Evolutionary conservation across 2,888 invertebrate genomes (phyloP).

Genomic region (Mythimna pallens): DNA sequence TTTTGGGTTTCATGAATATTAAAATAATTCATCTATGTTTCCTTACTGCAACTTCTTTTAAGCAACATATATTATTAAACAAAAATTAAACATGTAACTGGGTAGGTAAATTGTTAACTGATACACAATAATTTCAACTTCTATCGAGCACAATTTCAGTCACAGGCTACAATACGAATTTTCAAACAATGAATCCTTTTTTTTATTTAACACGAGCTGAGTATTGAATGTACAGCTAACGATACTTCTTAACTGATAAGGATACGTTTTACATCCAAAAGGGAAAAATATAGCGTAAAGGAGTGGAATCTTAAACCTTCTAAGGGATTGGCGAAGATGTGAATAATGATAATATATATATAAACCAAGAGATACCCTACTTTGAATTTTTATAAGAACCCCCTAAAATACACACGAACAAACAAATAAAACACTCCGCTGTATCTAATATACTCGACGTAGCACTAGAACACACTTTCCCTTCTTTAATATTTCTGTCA

Average conservation of each 20-base stretch:
- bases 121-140: background rate
- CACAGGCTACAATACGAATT: background rate
- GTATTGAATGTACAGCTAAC: background rate
- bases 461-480: slow-evolving; percentile 6
- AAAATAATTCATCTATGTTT: background rate
- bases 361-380: background rate
- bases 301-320: background rate
- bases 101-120: background rate
- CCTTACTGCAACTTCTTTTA: background rate
- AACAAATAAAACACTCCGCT: slow-evolving; percentile 34
- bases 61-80: background rate
- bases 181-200: background rate
- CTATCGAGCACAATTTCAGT: background rate
- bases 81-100: background rate
- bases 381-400: slow-evolving; percentile 8
- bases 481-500: slow-evolving; percentile 23
- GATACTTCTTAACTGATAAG: background rate
- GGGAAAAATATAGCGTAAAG: background rate
- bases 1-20: background rate
- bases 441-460: background rate
- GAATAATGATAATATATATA: background rate
- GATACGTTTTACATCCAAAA: background rate
- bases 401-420: slow-evolving; percentile 1
- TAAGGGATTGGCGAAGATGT: background rate
- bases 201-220: background rate